Conservation (phyloP, 2,113 vertebrate species). For the Hylia prasina region DNA sequence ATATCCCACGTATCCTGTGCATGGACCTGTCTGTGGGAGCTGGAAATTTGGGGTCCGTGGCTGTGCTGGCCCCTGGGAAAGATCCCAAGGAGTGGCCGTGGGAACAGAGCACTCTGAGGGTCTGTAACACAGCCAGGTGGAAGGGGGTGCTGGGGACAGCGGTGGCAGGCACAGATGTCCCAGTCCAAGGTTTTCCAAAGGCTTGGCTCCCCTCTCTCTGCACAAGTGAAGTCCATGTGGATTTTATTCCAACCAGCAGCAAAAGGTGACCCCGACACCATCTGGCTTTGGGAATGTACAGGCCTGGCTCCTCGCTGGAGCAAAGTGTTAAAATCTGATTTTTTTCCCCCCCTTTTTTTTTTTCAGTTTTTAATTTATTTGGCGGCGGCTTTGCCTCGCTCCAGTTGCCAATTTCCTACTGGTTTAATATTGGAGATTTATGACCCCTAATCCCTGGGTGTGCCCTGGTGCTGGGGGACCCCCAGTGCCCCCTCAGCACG, state of each 20-base stretch:
- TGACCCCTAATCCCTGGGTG: not conserved
- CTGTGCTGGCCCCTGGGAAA: not conserved
- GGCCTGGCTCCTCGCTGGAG: not conserved
- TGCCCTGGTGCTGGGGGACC: not conserved
- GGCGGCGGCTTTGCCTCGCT: not conserved
- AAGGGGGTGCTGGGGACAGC: fast-evolving
- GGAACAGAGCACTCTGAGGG: not conserved
- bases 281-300: not conserved
- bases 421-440: conserved; percentile 52
- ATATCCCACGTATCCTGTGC: fast-evolving
- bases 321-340: not conserved
- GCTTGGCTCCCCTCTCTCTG: not conserved
- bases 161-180: not conserved
- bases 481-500: not conserved
- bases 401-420: not conserved
- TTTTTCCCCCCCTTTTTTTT: fast-evolving
- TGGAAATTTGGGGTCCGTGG: fast-evolving
- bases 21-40: not conserved
- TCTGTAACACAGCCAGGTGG: fast-evolving
- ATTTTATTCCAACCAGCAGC: not conserved
- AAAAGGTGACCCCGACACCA: not conserved
- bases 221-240: not conserved
- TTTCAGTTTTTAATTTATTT: not conserved
- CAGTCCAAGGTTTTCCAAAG: not conserved
- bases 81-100: not conserved